Evolutionary conservation across 1,140 invertebrate species (phyloP).

Genomic region (Elysia chlorotica): DNA sequence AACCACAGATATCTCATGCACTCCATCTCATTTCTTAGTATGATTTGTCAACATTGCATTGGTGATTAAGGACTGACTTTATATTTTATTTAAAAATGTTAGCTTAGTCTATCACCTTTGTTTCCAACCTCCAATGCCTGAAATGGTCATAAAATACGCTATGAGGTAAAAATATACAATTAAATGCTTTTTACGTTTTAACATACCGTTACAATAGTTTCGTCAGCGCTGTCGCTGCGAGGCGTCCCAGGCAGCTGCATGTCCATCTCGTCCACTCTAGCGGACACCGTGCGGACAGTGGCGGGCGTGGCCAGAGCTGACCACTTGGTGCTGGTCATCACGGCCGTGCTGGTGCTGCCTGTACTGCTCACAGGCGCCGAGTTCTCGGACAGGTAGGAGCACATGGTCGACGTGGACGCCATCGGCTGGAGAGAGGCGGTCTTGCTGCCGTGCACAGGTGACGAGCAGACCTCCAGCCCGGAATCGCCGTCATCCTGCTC

Average conservation of each 20-base stretch:
- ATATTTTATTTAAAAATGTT: too few relatives aligned
- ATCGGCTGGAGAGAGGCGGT: slow-evolving; percentile 3
- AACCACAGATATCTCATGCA: too few relatives aligned
- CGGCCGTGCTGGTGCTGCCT: neutral
- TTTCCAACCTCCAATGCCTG: neutral
- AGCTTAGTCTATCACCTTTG: neutral
- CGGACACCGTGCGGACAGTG: slow-evolving; percentile 35
- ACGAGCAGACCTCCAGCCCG: neutral
- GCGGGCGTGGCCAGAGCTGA: neutral
- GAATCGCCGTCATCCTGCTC: slow-evolving; percentile 9
- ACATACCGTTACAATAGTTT: neutral
- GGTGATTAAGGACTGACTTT: too few relatives aligned
- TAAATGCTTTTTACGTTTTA: too few relatives aligned
- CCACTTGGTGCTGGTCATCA: neutral
- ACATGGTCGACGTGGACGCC: slow-evolving; percentile 7
- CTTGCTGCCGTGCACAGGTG: neutral
- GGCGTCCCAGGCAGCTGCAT: slow-evolving; percentile 31
- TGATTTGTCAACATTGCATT: too few relatives aligned
- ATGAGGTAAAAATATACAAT: neutral
- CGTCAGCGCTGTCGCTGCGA: neutral
- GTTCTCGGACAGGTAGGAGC: slow-evolving; percentile 1
- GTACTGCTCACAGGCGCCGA: neutral
- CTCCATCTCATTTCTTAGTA: too few relatives aligned
- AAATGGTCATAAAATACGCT: neutral
- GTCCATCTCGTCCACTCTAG: slow-evolving; percentile 28